Evolutionary conservation across 2,888 invertebrate species (phyloP).

Genomic region (Antheraea yamamai): DNA sequence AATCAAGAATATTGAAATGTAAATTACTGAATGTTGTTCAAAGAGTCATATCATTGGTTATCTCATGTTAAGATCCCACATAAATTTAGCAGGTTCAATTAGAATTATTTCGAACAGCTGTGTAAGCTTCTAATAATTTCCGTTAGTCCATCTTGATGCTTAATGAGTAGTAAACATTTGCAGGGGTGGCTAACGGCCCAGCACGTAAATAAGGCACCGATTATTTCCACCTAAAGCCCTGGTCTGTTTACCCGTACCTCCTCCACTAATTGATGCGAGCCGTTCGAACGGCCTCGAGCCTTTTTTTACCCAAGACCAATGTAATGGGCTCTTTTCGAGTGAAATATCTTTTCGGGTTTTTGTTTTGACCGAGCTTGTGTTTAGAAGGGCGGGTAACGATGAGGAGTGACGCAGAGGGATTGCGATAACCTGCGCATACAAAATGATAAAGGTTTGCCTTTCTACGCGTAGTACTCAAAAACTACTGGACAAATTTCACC

Average conservation of each 20-base stretch:
- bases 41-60: background rate
- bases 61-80: background rate
- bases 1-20: too few relatives aligned
- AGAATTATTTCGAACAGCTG: conserved; percentile 11
- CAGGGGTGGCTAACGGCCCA: conserved; percentile 45
- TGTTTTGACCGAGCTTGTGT: conserved; percentile 36
- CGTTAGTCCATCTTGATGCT: conserved; percentile 51
- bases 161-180: conserved; percentile 72
- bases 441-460: too few relatives aligned
- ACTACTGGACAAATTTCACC: too few relatives aligned
- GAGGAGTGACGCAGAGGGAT: conserved; percentile 25
- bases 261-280: conserved; percentile 70
- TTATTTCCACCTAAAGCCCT: conserved; percentile 53
- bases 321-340: conserved; percentile 65
- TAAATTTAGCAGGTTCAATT: conserved; percentile 2
- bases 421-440: background rate
- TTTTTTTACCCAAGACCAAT: conserved; percentile 65
- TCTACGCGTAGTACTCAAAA: too few relatives aligned
- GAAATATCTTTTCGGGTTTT: conserved; percentile 68
- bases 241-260: conserved; percentile 59
- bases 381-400: conserved; percentile 1
- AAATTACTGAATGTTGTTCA: too few relatives aligned
- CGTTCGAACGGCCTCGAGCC: conserved; percentile 36
- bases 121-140: conserved; percentile 23
- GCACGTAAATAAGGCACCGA: conserved; percentile 64